phyloP scores from a whole-genome alignment of 1,140 invertebrate species.

The Aleiodes sp. region DNA sequence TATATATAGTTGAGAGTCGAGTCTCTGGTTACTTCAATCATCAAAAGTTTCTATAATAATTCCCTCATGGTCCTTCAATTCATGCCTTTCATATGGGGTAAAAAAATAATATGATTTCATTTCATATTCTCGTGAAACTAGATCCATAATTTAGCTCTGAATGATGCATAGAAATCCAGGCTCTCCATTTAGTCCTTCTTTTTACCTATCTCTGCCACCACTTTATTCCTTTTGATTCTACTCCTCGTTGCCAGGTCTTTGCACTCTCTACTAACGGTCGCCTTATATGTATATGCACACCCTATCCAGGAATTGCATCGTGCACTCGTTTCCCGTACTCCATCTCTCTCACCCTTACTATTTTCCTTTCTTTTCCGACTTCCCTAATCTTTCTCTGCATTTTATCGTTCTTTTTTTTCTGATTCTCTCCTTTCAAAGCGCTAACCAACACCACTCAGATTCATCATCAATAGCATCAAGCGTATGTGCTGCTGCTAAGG shows the following conservation, averaged over 20 bases:
- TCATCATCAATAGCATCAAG: background rate
- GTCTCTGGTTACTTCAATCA: background rate
- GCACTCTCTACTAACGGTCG: background rate
- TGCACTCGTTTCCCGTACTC: conserved; percentile 3
- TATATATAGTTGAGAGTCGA: background rate
- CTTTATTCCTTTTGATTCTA: background rate
- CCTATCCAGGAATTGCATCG: background rate
- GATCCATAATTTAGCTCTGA: too few relatives aligned
- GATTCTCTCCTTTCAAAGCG: conserved; percentile 8
- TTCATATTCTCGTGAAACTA: too few relatives aligned
- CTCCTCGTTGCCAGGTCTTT: conserved; percentile 13
- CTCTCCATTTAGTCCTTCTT: background rate
- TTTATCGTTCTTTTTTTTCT: background rate
- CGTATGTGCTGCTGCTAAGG: conserved; percentile 43
- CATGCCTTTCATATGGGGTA: too few relatives aligned
- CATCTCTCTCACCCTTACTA: background rate
- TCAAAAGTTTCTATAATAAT: background rate
- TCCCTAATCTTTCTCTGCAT: background rate
- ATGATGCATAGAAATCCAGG: background rate
- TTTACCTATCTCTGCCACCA: background rate
- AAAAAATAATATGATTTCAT: too few relatives aligned
- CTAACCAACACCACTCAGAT: conserved; percentile 16
- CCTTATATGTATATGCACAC: too few relatives aligned
- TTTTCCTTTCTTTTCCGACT: conserved; percentile 18
- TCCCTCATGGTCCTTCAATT: background rate